Evolutionary conservation across 2,797 vertebrate species (phyloP).

Genomic region (Tinamus major): DNA sequence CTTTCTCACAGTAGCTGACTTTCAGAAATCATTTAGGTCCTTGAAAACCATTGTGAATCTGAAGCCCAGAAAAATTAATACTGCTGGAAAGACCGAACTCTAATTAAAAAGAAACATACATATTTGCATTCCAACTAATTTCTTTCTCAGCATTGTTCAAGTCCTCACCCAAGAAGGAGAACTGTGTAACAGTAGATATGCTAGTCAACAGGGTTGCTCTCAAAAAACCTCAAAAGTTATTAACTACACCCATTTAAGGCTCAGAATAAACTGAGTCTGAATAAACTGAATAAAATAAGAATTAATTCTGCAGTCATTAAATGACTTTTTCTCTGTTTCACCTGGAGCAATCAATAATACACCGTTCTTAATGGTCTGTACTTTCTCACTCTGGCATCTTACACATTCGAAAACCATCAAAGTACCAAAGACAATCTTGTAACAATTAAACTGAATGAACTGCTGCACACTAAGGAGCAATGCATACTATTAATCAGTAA

Average conservation of each 20-base stretch:
- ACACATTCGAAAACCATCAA: background rate
- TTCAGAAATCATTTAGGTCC: background rate
- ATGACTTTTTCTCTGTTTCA: constrained; percentile 38
- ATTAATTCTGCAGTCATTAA: constrained; percentile 20
- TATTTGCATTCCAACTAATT: constrained; percentile 17
- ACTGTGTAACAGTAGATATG: background rate
- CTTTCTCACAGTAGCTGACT: constrained; percentile 25
- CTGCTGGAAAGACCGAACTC: constrained; percentile 26
- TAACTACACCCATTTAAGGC: background rate
- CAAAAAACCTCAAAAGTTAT: background rate
- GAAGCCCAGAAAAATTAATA: constrained; percentile 32
- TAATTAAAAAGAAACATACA: constrained; percentile 59
- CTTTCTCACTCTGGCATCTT: constrained; percentile 4
- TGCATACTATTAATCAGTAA: background rate
- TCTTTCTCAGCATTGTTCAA: background rate
- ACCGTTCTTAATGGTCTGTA: background rate
- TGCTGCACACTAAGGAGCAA: constrained; percentile 11
- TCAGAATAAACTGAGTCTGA: background rate
- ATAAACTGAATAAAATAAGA: background rate
- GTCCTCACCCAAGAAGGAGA: background rate
- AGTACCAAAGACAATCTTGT: constrained; percentile 1
- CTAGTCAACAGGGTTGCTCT: background rate
- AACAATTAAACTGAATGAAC: background rate
- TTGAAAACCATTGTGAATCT: constrained; percentile 31
- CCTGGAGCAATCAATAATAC: constrained; percentile 4